A percentile compares a stretch with the other conserved stretches of the same genome.
These are phyloP conservation scores for Todus mexicanus DNA, from an alignment of 2,797 vertebrate species.

Conservation along the genomic window DNA sequence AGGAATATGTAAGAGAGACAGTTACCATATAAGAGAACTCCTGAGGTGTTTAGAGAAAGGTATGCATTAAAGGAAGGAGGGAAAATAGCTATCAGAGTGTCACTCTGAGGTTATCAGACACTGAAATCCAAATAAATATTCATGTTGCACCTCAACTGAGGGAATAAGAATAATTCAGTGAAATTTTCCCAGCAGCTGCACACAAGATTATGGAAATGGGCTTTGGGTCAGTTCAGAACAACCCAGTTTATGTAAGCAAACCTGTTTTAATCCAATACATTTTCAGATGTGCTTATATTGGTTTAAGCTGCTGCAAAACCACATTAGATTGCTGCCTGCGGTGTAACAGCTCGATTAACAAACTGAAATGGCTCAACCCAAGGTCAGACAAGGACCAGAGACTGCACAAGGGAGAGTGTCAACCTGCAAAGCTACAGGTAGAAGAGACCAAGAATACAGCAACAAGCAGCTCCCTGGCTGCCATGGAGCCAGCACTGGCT, in stretches of 20 bases:
- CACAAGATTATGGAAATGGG: not conserved
- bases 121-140: not conserved
- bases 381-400: slow-evolving; percentile 12
- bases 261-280: not conserved
- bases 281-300: not conserved
- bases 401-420: not conserved
- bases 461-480: not conserved
- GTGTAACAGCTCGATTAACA: not conserved
- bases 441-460: not conserved
- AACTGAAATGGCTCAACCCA: not conserved
- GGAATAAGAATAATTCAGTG: not conserved
- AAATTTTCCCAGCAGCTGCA: not conserved
- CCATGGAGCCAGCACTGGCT: not conserved
- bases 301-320: not conserved
- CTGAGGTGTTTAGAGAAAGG: not conserved
- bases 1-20: not conserved
- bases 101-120: not conserved
- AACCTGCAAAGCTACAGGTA: not conserved
- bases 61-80: not conserved
- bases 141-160: not conserved
- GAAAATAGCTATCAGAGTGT: not conserved
- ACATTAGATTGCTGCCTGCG: not conserved
- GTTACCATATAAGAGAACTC: not conserved
- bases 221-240: not conserved
- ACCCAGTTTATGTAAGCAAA: not conserved